Conservation (phyloP, 2,888 invertebrate genomes). For the Epistrophella euchroma region DNA sequence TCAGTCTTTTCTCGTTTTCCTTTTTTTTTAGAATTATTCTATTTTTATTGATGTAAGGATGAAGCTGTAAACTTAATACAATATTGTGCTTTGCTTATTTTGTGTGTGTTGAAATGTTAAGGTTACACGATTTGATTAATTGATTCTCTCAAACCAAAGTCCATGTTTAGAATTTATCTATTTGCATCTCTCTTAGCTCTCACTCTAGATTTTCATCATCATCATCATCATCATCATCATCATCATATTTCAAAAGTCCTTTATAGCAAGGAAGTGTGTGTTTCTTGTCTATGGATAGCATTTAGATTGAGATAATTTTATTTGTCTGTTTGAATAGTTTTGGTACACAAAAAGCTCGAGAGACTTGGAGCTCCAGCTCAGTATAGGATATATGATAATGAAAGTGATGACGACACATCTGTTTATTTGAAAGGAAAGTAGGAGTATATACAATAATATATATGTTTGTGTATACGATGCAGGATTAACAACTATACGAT, state of each 20-base stretch:
- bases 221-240: background rate
- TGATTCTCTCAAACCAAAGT: slow-evolving; percentile 43
- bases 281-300: slow-evolving; percentile 21
- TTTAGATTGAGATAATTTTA: slow-evolving; percentile 59
- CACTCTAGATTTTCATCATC: background rate
- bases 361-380: background rate
- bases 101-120: slow-evolving; percentile 34
- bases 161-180: slow-evolving; percentile 24
- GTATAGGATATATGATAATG: background rate
- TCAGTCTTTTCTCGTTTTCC: slow-evolving; percentile 29
- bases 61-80: slow-evolving; percentile 6
- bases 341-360: background rate
- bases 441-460: background rate
- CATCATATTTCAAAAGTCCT: slow-evolving; percentile 14
- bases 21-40: slow-evolving; percentile 5
- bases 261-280: slow-evolving; percentile 21
- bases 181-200: slow-evolving; percentile 5
- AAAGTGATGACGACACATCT: slow-evolving; percentile 8
- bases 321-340: slow-evolving; percentile 57
- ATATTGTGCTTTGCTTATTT: slow-evolving; percentile 21
- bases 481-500: background rate
- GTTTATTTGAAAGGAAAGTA: background rate
- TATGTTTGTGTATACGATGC: background rate
- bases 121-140: slow-evolving; percentile 67
- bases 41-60: slow-evolving; percentile 24